Percentiles rank a stretch among this genome's conserved stretches.
Conservation (phyloP, 2,888 invertebrate genomes). For the Drosophila hamatofila region DNA sequence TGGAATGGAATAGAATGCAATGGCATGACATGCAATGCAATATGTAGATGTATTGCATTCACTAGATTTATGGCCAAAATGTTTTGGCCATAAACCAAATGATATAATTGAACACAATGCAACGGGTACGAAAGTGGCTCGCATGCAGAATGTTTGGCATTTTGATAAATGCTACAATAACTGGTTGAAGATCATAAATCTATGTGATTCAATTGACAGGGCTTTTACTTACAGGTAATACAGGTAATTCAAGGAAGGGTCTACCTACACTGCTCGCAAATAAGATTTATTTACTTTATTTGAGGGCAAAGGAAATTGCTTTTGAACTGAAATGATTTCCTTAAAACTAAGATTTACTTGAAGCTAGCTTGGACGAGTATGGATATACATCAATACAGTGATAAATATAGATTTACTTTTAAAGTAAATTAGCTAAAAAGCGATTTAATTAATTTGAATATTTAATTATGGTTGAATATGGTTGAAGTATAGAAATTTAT, state of each 20-base stretch:
- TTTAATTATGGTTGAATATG: no score
- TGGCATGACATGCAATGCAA: slow-evolving; percentile 1
- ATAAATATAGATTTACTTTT: no score
- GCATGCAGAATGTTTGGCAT: slow-evolving; percentile 8
- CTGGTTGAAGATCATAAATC: slow-evolving; percentile 11
- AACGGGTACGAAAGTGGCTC: not conserved
- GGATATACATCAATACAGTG: no score
- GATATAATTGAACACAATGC: slow-evolving; percentile 62
- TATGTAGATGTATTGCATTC: slow-evolving; percentile 22
- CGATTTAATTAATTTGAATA: no score
- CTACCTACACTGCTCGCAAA: not conserved
- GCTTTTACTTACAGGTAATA: slow-evolving; percentile 2
- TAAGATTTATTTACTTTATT: not conserved
- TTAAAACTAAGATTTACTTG: not conserved
- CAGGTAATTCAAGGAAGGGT: not conserved
- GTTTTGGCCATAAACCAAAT: slow-evolving; percentile 45
- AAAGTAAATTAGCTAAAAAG: no score
- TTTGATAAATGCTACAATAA: slow-evolving; percentile 24
- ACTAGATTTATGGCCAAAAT: slow-evolving; percentile 62
- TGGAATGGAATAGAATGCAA: not conserved
- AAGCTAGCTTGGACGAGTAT: no score
- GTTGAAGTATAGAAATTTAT: no score
- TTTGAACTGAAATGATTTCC: not conserved
- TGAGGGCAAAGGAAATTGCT: not conserved
- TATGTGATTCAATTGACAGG: not conserved